Evolutionary conservation across 1,140 invertebrate species (phyloP).

Genomic region (Bombus confusus): DNA sequence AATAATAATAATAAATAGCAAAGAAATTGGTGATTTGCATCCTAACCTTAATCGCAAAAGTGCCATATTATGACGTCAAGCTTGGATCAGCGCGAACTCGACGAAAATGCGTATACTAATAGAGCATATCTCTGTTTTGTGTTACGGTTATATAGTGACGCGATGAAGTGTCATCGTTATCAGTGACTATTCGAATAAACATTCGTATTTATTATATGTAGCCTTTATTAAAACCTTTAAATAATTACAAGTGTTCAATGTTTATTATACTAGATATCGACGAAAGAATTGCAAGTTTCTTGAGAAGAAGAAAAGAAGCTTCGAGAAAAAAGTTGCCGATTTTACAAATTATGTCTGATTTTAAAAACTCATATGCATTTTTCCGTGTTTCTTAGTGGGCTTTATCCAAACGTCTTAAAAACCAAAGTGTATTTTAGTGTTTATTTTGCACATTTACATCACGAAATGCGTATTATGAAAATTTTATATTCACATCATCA

Average conservation of each 20-base stretch:
- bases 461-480: slow-evolving; percentile 37
- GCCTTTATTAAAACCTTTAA: not conserved
- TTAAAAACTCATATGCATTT: slow-evolving; percentile 20
- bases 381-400: slow-evolving; percentile 14
- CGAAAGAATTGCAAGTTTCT: slow-evolving; percentile 29
- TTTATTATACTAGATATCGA: slow-evolving; percentile 27
- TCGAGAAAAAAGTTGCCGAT: slow-evolving; percentile 30
- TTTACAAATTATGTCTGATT: slow-evolving; percentile 15
- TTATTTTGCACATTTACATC: slow-evolving; percentile 15
- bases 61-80: slow-evolving; percentile 41
- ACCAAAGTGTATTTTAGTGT: slow-evolving; percentile 29
- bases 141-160: slow-evolving; percentile 9
- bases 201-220: not conserved
- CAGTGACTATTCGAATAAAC: not conserved
- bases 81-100: slow-evolving; percentile 33
- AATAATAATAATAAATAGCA: not conserved
- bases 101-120: slow-evolving; percentile 47
- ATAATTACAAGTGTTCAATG: slow-evolving; percentile 21
- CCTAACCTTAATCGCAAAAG: slow-evolving; percentile 16
- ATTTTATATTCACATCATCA: slow-evolving; percentile 8
- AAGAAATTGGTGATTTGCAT: slow-evolving; percentile 5
- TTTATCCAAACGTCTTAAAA: slow-evolving; percentile 14
- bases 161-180: slow-evolving; percentile 28
- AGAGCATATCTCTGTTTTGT: slow-evolving; percentile 42
- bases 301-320: slow-evolving; percentile 30